phyloP scores from a whole-genome alignment of 2,888 invertebrate genomes.

The Drosophila anceps region DNA sequence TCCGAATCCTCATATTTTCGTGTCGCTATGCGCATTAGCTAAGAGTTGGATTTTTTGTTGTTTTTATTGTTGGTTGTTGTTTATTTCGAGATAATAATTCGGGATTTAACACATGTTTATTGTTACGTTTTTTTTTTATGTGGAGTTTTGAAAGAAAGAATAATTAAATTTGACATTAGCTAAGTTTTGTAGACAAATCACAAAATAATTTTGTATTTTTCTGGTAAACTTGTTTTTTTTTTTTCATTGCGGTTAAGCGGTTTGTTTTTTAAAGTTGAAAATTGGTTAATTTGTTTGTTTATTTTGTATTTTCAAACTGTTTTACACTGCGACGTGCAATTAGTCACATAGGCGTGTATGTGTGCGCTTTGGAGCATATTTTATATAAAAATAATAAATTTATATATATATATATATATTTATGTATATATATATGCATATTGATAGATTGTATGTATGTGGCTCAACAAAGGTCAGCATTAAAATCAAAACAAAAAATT shows the following conservation, averaged over 20 bases:
- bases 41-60: constrained; percentile 12
- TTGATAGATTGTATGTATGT: background rate
- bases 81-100: constrained; percentile 26
- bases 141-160: constrained; percentile 69
- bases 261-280: constrained; percentile 15
- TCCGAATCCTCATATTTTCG: constrained; percentile 79
- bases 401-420: background rate
- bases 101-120: constrained; percentile 34
- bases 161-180: constrained; percentile 76
- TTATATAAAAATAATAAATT: constrained; percentile 22
- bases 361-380: constrained; percentile 31
- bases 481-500: background rate
- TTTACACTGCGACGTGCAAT: constrained; percentile 65
- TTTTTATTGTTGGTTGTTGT: constrained; percentile 1
- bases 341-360: constrained; percentile 63
- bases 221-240: constrained; percentile 13
- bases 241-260: constrained; percentile 41
- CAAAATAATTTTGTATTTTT: constrained; percentile 29
- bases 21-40: constrained; percentile 64
- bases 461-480: constrained; percentile 5
- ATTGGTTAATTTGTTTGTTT: constrained; percentile 32
- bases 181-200: constrained; percentile 47
- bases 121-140: constrained; percentile 22
- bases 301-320: constrained; percentile 8
- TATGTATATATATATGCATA: background rate